These are phyloP conservation scores for Yponomeuta evonymella DNA, from an alignment of 2,888 invertebrate genomes.

Conservation along the genomic window DNA sequence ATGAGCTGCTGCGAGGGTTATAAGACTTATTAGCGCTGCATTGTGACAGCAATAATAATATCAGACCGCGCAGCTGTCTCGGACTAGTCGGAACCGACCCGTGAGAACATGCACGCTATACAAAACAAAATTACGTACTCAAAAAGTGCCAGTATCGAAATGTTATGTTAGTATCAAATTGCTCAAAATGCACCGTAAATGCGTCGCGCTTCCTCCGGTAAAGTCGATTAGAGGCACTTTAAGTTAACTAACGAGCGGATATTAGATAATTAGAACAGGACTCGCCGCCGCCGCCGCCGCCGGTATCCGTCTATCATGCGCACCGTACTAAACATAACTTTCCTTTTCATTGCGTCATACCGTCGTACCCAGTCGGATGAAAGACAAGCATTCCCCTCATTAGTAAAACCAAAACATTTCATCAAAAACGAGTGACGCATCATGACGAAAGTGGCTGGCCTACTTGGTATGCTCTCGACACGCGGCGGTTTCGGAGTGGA, in stretches of 20 bases:
- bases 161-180: not conserved
- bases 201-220: not conserved
- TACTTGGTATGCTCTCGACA: not conserved
- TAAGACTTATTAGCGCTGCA: not conserved
- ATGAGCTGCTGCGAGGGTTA: not conserved
- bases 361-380: not conserved
- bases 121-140: not conserved
- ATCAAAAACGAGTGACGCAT: not conserved
- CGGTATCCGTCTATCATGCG: not conserved
- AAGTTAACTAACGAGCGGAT: not conserved
- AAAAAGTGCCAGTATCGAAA: not conserved
- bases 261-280: not conserved
- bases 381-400: not conserved
- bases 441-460: not conserved
- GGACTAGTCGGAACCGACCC: not conserved
- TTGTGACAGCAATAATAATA: not conserved
- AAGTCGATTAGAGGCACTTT: not conserved
- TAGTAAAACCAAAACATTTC: constrained; percentile 1
- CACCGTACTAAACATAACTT: not conserved
- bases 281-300: not conserved
- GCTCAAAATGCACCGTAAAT: not conserved
- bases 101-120: not conserved
- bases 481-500: not conserved
- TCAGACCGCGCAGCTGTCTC: not conserved
- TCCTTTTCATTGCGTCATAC: not conserved